These are phyloP conservation scores for Noctua fimbriata DNA, from an alignment of 2,888 invertebrate genomes.

Conservation along the genomic window DNA sequence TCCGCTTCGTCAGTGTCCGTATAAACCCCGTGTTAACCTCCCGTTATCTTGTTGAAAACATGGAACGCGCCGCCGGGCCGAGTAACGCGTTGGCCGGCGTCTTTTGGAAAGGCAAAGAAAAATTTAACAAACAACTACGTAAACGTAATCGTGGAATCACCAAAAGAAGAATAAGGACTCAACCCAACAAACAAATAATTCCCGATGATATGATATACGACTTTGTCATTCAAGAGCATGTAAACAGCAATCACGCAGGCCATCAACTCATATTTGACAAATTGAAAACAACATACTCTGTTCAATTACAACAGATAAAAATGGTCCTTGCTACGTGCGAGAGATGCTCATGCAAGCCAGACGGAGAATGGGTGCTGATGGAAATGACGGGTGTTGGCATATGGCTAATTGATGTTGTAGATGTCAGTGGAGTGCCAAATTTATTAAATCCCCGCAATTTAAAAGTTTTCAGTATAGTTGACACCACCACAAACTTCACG, in stretches of 20 bases:
- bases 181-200: neutral
- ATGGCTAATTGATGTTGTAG: neutral
- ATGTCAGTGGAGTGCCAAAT: neutral
- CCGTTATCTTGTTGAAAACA: neutral
- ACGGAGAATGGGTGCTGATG: neutral
- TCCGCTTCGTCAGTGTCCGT: neutral
- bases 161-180: neutral
- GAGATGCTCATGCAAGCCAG: too few relatives aligned
- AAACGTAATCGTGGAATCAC: neutral
- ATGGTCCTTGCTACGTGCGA: neutral
- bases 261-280: neutral
- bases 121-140: neutral
- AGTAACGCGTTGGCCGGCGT: neutral
- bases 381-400: neutral
- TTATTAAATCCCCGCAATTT: neutral
- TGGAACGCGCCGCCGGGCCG: neutral
- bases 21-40: neutral
- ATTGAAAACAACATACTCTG: neutral
- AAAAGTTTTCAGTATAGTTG: neutral
- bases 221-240: neutral
- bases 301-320: neutral
- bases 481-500: neutral
- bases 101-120: neutral
- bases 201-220: neutral
- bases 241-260: neutral